Conservation (phyloP, 2,113 vertebrate genomes). For the Apodemus speciosus region DNA sequence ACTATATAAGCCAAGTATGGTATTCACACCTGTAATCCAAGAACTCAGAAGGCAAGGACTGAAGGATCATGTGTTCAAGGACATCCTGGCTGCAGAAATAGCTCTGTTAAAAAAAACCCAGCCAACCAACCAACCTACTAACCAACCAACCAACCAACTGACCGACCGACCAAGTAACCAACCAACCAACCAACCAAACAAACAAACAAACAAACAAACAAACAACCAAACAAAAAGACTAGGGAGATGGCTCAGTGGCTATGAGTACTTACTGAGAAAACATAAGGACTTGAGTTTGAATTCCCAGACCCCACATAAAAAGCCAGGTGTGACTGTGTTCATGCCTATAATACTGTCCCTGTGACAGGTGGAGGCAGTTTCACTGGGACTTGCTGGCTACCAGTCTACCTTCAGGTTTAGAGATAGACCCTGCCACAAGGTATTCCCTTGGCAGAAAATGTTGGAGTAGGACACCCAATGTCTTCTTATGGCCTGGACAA, state of each 20-base stretch:
- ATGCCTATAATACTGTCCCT: too few relatives aligned
- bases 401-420: not conserved
- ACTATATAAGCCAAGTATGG: not conserved
- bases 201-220: not conserved
- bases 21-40: not conserved
- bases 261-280: not conserved
- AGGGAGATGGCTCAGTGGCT: not conserved
- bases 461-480: not conserved
- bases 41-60: not conserved
- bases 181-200: not conserved
- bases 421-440: not conserved
- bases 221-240: not conserved
- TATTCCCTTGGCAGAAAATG: not conserved
- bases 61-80: not conserved
- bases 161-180: not conserved
- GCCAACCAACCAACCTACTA: not conserved
- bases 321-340: not conserved
- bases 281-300: not conserved
- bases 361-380: not conserved
- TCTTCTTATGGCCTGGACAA: not conserved
- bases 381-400: not conserved
- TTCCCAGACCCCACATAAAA: not conserved
- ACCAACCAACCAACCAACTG: not conserved
- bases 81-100: not conserved
- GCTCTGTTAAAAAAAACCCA: not conserved